phyloP scores from a whole-genome alignment of 2,797 vertebrate genomes.

The Austrolebias charrua region DNA sequence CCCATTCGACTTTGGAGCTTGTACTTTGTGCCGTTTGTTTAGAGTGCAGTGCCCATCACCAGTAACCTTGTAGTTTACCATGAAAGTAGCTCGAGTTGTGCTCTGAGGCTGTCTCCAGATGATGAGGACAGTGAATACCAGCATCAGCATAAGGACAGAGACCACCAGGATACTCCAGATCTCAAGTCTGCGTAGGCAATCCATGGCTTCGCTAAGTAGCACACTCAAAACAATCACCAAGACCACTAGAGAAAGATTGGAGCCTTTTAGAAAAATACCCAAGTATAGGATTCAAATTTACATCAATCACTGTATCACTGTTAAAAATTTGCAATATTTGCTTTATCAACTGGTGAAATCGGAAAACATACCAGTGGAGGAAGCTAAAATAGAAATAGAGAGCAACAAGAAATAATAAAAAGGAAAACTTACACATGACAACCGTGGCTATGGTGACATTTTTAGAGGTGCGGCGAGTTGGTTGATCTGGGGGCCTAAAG shows the following conservation, averaged over 20 bases:
- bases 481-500: conserved; percentile 41
- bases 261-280: not conserved
- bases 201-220: conserved; percentile 46
- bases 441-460: conserved; percentile 60
- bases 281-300: no score
- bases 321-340: no score
- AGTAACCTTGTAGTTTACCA: conserved; percentile 64
- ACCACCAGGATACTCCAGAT: conserved; percentile 72
- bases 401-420: no score
- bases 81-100: conserved; percentile 72
- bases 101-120: conserved; percentile 83
- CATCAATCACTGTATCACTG: no score
- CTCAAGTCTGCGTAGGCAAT: conserved; percentile 40
- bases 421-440: conserved; percentile 56
- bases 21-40: not conserved
- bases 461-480: conserved; percentile 65
- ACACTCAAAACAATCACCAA: conserved; percentile 68
- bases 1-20: no score
- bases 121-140: conserved; percentile 62
- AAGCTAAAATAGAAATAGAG: no score
- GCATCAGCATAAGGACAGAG: conserved; percentile 57
- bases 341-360: no score
- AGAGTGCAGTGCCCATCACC: not conserved
- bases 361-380: not conserved
- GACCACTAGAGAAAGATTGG: conserved; percentile 53